Base-by-base conservation (phyloP, 2,888 invertebrate genomes). In the Troides aeacus region DNA sequence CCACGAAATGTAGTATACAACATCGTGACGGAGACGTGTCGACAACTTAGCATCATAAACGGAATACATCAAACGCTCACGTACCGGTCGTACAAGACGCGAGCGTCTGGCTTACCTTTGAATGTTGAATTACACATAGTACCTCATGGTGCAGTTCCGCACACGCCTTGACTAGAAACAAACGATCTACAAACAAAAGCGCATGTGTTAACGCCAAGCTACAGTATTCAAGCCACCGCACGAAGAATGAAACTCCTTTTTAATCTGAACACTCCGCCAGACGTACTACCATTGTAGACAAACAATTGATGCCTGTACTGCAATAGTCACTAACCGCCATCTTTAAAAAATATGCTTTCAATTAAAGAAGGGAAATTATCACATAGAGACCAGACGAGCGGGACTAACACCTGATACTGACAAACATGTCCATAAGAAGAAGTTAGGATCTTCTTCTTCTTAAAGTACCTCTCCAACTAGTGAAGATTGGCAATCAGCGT, bases 181-280 rank as follows among this genome's bases (percentile, higher is more conserved):
- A 69, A 69, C 62, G 68, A 64, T 60, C 42, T 61, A 39, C 68
- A 69, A 69, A 69, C 68, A 69, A 69, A 64, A 36, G 23, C 23
- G 50, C 64, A 64, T 69, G 61, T 56, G 61, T 39, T 53, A 59
- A 64, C 50, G 23, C 50, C 50, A 12, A 56, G 39, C 21, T 64
- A 50, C 65, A 15, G 21, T 46, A 46, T 30, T 30, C 46, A 65
- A 46, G 50, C 60, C 66, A 66, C 66, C 66, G 53, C 66, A 53
- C 18, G 17, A 58, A 56, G 39, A 61, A 39, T 66, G 21, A 2
- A 60, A 66, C 66, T 66, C 63, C 17, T 46, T 23, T 46, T 62
- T 10, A 50, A 65, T 46, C 59, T 59, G 58, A 24, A 23, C 30
- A 57, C 57, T 15, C 24, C 23, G 23, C 23, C 23, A 24, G 57